Conservation (phyloP, 2,888 invertebrate genomes). For the Apoda limacodes region DNA sequence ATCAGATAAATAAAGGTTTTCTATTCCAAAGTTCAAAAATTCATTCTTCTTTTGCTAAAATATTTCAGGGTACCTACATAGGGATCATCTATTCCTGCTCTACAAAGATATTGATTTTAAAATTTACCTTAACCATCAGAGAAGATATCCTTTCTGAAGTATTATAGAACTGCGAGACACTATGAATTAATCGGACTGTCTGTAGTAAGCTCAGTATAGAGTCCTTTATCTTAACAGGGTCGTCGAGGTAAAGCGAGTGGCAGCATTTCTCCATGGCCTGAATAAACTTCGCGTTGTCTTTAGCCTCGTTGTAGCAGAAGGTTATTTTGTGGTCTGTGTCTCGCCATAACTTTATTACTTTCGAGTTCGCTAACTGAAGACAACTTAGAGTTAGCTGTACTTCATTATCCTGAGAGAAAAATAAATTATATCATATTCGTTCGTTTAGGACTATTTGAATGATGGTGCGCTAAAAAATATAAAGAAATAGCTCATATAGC, state of each 20-base stretch:
- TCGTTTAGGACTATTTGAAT: too few relatives aligned
- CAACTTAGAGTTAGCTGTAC: constrained; percentile 82
- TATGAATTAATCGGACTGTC: constrained; percentile 92
- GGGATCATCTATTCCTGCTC: background rate
- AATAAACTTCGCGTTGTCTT: constrained; percentile 95
- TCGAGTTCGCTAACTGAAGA: constrained; percentile 80
- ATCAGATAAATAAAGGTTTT: too few relatives aligned
- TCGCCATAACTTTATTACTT: constrained; percentile 84
- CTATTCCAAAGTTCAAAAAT: too few relatives aligned
- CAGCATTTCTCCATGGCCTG: constrained; percentile 93
- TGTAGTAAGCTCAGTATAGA: constrained; percentile 90
- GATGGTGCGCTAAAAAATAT: too few relatives aligned
- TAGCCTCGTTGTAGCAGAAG: constrained; percentile 95
- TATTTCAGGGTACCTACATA: too few relatives aligned
- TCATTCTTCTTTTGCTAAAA: too few relatives aligned
- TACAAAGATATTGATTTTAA: background rate
- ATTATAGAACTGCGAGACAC: constrained; percentile 95
- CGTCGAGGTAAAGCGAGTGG: constrained; percentile 91
- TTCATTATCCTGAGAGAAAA: constrained; percentile 80
- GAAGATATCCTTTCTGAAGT: constrained; percentile 97
- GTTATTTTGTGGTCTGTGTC: constrained; percentile 91
- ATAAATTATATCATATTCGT: too few relatives aligned
- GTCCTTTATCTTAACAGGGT: constrained; percentile 93
- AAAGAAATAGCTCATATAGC: too few relatives aligned
- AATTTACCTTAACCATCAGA: constrained; percentile 90